These are phyloP conservation scores for Eudyptes chrysolophus DNA, from an alignment of 2,113 vertebrate genomes.

Conservation along the genomic window DNA sequence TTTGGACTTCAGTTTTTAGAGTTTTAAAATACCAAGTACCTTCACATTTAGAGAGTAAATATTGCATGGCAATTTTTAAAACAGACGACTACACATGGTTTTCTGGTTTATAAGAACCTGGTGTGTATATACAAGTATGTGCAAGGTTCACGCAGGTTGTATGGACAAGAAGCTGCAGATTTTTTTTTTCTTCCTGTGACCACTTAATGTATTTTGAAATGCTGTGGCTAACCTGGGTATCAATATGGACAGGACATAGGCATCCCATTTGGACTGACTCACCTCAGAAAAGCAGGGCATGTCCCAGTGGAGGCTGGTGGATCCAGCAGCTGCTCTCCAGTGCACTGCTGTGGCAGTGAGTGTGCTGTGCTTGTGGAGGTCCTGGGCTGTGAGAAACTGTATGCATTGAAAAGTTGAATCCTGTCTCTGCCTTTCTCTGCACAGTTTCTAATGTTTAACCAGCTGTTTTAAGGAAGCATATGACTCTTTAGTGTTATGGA, in stretches of 20 bases:
- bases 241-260: background rate
- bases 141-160: background rate
- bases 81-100: background rate
- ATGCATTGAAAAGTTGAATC: background rate
- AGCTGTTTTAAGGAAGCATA: background rate
- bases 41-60: background rate
- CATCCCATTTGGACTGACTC: background rate
- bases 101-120: background rate
- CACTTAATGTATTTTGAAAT: background rate
- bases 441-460: background rate
- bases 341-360: no score
- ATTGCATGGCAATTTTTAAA: background rate
- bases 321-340: background rate
- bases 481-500: background rate
- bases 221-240: background rate
- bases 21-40: background rate
- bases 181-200: background rate
- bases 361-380: fast-evolving
- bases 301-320: background rate
- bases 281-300: background rate
- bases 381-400: background rate
- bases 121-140: fast-evolving
- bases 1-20: background rate
- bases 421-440: background rate
- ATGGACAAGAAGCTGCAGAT: background rate